Evolutionary conservation across 2,113 vertebrate genomes (phyloP).

Genomic region (Megaceryle maxima): DNA sequence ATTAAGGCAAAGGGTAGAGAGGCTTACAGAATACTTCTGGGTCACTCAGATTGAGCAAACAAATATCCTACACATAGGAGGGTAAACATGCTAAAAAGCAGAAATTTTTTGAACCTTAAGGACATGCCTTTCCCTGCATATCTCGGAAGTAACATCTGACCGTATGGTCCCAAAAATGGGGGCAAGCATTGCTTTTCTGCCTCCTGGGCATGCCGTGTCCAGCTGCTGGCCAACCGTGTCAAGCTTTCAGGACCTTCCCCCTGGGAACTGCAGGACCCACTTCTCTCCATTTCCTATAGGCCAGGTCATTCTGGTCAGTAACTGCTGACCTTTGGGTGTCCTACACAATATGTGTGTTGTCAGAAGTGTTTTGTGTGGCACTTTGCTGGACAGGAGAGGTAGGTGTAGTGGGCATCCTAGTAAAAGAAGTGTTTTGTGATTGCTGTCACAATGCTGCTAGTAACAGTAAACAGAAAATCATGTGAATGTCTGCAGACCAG

Average conservation of each 20-base stretch:
- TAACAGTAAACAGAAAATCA: conserved; percentile 20
- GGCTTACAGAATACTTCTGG: neutral
- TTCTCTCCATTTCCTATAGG: conserved; percentile 77
- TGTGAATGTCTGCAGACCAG: conserved; percentile 59
- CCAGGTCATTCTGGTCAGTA: conserved; percentile 52
- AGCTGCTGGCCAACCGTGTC: neutral
- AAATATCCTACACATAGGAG: neutral
- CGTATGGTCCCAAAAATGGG: neutral
- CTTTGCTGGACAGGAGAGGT: conserved; percentile 71
- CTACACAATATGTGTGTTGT: conserved; percentile 77
- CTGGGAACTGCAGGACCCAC: conserved; percentile 68
- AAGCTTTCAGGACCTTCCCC: conserved; percentile 74
- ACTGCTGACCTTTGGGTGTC: conserved; percentile 77
- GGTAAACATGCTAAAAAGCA: neutral
- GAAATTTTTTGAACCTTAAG: neutral
- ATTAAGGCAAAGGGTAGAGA: neutral
- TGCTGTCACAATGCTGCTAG: conserved; percentile 40
- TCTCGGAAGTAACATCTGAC: neutral
- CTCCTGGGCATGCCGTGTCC: conserved; percentile 69
- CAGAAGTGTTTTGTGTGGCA: conserved; percentile 57
- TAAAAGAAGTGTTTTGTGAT: conserved; percentile 77
- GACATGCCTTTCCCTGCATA: neutral
- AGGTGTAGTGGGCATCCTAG: conserved; percentile 76
- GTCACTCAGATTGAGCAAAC: neutral
- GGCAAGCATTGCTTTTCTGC: conserved; percentile 81